Evolutionary conservation across 2,113 vertebrate species (phyloP).

Genomic region (Copsychus sechellarum): DNA sequence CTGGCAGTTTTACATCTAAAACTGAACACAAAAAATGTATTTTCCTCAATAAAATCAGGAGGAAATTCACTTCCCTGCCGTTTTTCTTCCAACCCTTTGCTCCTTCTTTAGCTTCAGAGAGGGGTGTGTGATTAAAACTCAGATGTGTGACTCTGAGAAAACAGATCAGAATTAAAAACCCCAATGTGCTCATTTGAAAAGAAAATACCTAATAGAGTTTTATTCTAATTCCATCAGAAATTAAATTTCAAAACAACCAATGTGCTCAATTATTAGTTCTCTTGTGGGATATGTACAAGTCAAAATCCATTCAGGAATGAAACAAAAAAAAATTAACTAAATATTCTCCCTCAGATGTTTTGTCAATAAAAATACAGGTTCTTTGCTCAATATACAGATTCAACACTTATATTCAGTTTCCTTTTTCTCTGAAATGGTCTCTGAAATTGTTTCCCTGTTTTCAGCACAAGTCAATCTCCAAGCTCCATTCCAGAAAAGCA

Average conservation of each 20-base stretch:
- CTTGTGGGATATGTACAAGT: neutral
- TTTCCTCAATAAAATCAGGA: neutral
- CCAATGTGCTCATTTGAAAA: neutral
- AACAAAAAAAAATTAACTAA: neutral
- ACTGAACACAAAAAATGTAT: neutral
- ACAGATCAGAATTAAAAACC: accelerated
- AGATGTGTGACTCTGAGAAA: neutral
- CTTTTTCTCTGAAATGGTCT: neutral
- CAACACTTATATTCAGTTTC: neutral
- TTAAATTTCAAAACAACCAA: neutral
- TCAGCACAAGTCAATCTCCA: neutral
- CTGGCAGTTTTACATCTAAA: neutral
- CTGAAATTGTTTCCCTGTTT: neutral
- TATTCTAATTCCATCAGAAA: neutral
- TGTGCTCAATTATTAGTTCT: neutral
- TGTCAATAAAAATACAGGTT: neutral
- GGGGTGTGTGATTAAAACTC: neutral
- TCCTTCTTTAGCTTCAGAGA: neutral
- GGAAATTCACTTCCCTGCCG: neutral
- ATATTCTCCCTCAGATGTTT: neutral
- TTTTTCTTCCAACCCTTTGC: neutral
- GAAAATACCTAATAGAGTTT: neutral
- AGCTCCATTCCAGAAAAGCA: neutral
- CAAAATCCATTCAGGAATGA: neutral
- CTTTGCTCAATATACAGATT: neutral